phyloP scores from a whole-genome alignment of 1,140 invertebrate species.

The Aphelenchoides besseyi region DNA sequence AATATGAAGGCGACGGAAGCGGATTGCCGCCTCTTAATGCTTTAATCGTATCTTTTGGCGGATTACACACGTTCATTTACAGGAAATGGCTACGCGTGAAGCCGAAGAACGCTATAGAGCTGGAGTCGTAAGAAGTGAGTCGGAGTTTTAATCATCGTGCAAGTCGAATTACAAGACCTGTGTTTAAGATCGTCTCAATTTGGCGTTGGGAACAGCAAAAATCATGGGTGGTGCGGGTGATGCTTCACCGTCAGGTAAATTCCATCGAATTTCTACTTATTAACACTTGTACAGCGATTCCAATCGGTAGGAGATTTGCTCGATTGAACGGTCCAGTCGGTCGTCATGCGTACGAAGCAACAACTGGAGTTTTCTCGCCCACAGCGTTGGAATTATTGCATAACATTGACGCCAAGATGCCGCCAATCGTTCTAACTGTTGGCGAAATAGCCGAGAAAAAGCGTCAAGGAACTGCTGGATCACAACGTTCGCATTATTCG shows the following conservation, averaged over 20 bases:
- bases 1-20: too few species aligned
- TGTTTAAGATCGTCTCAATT: conserved; percentile 16
- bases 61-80: background rate
- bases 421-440: background rate
- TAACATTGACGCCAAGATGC: conserved; percentile 5
- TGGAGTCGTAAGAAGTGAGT: conserved; percentile 22
- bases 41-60: background rate
- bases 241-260: conserved; percentile 1
- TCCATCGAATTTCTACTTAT: background rate
- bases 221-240: background rate
- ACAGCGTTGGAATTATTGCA: background rate
- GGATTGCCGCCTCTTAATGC: background rate
- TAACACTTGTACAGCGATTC: conserved; percentile 12
- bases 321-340: conserved; percentile 9
- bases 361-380: background rate
- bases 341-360: background rate
- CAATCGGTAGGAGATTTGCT: background rate
- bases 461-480: background rate
- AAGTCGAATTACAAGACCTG: too few species aligned
- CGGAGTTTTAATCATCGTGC: too few species aligned
- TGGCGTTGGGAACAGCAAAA: background rate
- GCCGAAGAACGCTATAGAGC: conserved; percentile 24
- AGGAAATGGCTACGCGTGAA: conserved; percentile 23
- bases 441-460: background rate
- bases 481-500: background rate